Evolutionary conservation across 1,140 invertebrate species (phyloP), one percentile per base, ranked within the genome.

Genomic region (Drosophila bifasciata): DNA sequence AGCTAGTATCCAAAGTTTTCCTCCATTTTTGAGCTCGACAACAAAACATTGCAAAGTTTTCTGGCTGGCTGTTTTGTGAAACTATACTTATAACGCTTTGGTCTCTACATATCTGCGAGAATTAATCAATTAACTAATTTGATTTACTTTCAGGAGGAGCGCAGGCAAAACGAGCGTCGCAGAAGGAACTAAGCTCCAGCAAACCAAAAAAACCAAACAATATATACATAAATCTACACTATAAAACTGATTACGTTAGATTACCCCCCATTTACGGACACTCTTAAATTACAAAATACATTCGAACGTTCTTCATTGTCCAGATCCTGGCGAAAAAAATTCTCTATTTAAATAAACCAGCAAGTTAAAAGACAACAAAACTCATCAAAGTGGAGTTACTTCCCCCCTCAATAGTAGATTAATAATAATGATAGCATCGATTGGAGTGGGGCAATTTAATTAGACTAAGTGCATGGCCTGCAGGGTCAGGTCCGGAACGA

Each of bases 101-200:
- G 48, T 68, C 9, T 61, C 9, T 3, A 28, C 9, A 0, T 16
- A 44, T 45, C 16, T 39, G 21, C 19, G n/a, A 5, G 16, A 17
- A 25, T 15, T 4, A 15, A 23, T 56, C 50, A 28, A 56, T 19
- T 61, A 57, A 59, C 15, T 53, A 40, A 23, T 11, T 5, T 19
- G n/a, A 45, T 48, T 48, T 11, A 40, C 8, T 84, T 90, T 50
- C 74, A 91, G 89, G 89, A 91, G 89, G 89, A 91, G 77, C 89
- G 77, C 58, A 91, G 80, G 75, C 83, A 90, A 62, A 66, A 66
- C 21, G 81, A 91, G 53, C 81, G 89, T 39, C 85, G 89, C 46
- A 91, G 81, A 75, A 72, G 58, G 23, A 84, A 89, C 60, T 86
- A 83, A 83, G 32, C 19, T 28, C 23, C 9, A 7, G 11, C 9